These are phyloP conservation scores for Sebastes schlegelii DNA, from an alignment of 2,113 vertebrate species.

Conservation along the genomic window DNA sequence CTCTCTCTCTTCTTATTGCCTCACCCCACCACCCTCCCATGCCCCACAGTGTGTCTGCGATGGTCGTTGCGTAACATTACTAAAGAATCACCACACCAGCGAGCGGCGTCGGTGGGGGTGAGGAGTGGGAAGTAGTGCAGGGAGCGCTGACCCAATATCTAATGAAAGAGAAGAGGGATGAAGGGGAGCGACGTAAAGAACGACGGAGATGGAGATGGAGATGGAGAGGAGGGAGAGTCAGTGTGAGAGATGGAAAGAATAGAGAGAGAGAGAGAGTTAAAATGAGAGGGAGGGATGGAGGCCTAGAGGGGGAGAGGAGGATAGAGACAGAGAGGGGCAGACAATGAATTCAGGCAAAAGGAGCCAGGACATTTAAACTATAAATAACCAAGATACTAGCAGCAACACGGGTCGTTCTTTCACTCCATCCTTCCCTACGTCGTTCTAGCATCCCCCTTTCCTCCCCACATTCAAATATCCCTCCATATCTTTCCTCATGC, in stretches of 20 bases:
- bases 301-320: conserved; percentile 37
- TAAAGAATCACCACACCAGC: conserved; percentile 61
- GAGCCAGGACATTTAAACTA: conserved; percentile 69
- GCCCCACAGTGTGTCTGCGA: conserved; percentile 59
- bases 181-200: conserved; percentile 17
- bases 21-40: conserved; percentile 7
- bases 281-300: conserved; percentile 10
- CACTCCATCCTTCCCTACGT: conserved; percentile 12
- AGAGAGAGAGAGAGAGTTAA: conserved; percentile 17
- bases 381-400: conserved; percentile 73
- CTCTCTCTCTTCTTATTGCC: not conserved
- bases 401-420: conserved; percentile 48
- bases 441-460: conserved; percentile 5
- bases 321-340: conserved; percentile 60
- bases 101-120: conserved; percentile 31
- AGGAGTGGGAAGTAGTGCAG: conserved; percentile 31
- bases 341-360: conserved; percentile 75
- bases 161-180: conserved; percentile 63
- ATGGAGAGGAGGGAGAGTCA: conserved; percentile 14
- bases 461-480: conserved; percentile 1
- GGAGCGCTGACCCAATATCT: conserved; percentile 68
- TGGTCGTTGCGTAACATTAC: conserved; percentile 71
- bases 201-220: not conserved
- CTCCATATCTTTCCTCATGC: not conserved
- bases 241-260: not conserved